These are phyloP conservation scores for Platycnemis pennipes DNA, from an alignment of 2,888 invertebrate species.

Conservation along the genomic window DNA sequence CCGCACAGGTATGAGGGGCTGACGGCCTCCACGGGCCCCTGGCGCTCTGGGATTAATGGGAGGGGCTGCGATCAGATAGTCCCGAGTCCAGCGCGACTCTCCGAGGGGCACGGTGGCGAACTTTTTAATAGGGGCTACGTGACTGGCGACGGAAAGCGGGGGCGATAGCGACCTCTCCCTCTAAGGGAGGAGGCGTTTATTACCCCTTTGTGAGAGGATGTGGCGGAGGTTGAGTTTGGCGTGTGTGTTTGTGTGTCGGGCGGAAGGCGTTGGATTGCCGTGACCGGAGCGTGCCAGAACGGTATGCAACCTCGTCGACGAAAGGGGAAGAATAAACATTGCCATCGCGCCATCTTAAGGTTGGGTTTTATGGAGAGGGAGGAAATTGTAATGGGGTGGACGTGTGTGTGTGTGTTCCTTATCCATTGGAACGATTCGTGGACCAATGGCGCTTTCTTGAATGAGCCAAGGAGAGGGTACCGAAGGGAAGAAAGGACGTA, in stretches of 20 bases:
- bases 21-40: not conserved
- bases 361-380: not conserved
- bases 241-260: not conserved
- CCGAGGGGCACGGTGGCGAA: not conserved
- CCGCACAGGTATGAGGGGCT: not conserved
- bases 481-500: not conserved
- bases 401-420: not conserved
- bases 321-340: not conserved
- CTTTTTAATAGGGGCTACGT: constrained; percentile 18
- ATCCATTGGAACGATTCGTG: not conserved
- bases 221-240: not conserved
- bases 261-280: not conserved
- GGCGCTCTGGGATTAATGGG: not conserved
- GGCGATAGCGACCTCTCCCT: not conserved
- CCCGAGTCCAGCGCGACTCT: not conserved
- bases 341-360: not conserved
- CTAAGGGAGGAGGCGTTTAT: not conserved
- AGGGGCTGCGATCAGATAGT: not conserved
- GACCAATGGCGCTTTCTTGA: constrained; percentile 11
- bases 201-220: not conserved
- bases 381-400: not conserved
- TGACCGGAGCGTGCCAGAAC: not conserved
- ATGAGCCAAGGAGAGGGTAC: not conserved
- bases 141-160: not conserved
- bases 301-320: not conserved